Base-by-base conservation (phyloP, 1,140 invertebrate genomes). In the Cryptotermes secundus region DNA sequence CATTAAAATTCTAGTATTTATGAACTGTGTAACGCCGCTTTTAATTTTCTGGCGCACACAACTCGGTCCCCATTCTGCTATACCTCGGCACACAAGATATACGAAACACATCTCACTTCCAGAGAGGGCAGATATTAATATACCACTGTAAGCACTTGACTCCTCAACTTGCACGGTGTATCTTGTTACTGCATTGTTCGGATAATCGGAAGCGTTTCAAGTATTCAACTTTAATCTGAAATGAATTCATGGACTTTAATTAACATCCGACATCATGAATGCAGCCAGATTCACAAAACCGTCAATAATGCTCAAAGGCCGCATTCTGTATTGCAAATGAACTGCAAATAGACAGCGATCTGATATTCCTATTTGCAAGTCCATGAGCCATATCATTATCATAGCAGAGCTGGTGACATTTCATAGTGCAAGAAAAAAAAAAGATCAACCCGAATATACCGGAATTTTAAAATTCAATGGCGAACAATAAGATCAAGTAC, bases 281-380 rank as follows among this genome's bases (percentile, higher is more conserved):
- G 26, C n/a, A 26, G n/a, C 59, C n/a, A 4, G 9, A 72, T 72
- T 31, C n/a, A 72, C 14, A 72, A 31, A 72, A 72, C 4, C 26
- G n/a, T 10, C n/a, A 72, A 4, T 14, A 26, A 26, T 2, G n/a
- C 4, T n/a, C 26, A 12, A 31, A 31, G 3, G 14, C 16, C 59
- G 31, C 14, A 72, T n/a, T 72, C 14, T 72, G 59, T 72, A 31
- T 72, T 72, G 1, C 26, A 72, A 72, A 72, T 72, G 59, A 72
- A 72, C 59, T 72, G 59, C 26, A 72, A 72, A 72, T 26, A 72
- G n/a, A 72, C 59, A 72, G 31, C 31, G 59, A 72, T 72, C 31
- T 72, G 59, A 72, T 72, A 72, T 72, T 31, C 59, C 59, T 72
- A 72, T 72, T 72, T 72, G 59, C 59, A 72, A 72, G n/a, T 72